Evolutionary conservation across 2,113 vertebrate genomes (phyloP).

Genomic region (Peromyscus leucopus): DNA sequence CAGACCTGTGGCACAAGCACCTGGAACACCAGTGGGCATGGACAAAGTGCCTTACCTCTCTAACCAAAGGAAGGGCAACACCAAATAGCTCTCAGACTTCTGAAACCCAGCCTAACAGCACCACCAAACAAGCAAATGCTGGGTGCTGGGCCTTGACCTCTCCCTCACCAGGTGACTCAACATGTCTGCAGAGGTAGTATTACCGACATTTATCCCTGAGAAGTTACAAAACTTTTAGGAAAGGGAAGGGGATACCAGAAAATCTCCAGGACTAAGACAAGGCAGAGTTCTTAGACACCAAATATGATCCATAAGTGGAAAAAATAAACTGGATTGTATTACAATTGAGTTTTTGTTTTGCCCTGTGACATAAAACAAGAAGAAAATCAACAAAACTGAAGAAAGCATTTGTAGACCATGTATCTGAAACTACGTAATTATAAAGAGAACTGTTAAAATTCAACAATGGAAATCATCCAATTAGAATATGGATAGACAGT

Average conservation of each 20-base stretch:
- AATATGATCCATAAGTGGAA: neutral
- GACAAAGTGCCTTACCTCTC: neutral
- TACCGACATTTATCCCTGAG: neutral
- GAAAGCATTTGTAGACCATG: neutral
- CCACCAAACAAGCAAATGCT: neutral
- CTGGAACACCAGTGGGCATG: neutral
- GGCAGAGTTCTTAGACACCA: conserved; percentile 6
- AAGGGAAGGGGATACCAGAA: neutral
- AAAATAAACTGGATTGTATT: neutral
- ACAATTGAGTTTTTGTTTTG: neutral
- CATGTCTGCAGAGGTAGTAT: neutral
- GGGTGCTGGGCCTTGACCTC: neutral
- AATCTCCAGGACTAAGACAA: neutral
- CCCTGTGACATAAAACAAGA: neutral
- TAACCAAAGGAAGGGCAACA: neutral
- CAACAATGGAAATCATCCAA: neutral
- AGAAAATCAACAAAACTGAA: neutral
- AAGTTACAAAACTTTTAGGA: neutral
- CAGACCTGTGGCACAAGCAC: neutral
- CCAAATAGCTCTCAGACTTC: neutral
- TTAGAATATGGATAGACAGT: neutral
- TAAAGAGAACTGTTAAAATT: conserved; percentile 8
- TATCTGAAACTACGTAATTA: neutral
- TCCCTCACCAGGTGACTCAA: neutral
- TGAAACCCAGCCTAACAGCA: neutral